phyloP scores from a whole-genome alignment of 1,140 invertebrate genomes.

The Cataglyphis hispanica region DNA sequence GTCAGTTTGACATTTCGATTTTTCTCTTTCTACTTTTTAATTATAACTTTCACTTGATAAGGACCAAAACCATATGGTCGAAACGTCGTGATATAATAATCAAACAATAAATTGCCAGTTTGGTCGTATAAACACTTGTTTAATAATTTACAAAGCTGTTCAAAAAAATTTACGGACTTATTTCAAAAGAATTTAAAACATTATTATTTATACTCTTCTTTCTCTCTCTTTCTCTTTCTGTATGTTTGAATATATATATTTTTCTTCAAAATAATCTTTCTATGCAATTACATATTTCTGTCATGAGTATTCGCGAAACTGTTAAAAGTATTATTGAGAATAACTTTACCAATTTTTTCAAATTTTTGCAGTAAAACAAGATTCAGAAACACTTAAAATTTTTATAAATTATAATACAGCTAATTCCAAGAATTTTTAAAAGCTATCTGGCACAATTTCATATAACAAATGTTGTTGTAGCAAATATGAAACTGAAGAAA shows the following conservation, averaged over 20 bases:
- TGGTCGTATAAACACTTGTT: no score
- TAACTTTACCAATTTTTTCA: not conserved
- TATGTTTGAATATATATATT: no score
- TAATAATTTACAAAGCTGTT: constrained; percentile 17
- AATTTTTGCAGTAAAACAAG: no score
- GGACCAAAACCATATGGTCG: no score
- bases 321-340: not conserved
- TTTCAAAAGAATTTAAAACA: not conserved
- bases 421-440: not conserved
- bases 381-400: no score
- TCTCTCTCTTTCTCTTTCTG: not conserved
- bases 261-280: not conserved
- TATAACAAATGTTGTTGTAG: constrained; percentile 4
- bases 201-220: not conserved
- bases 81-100: no score
- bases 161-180: constrained; percentile 5
- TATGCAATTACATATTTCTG: not conserved
- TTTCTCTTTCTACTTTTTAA: no score
- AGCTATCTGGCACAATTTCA: constrained; percentile 1
- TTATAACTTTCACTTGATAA: no score
- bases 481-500: constrained; percentile 12
- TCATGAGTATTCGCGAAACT: not conserved
- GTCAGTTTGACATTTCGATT: no score
- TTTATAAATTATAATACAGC: no score
- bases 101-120: no score